A percentile compares a stretch with the other conserved stretches of the same genome.
Evolutionary conservation across 2,888 invertebrate species (phyloP).

Genomic region (Sepioteuthis lessoniana): DNA sequence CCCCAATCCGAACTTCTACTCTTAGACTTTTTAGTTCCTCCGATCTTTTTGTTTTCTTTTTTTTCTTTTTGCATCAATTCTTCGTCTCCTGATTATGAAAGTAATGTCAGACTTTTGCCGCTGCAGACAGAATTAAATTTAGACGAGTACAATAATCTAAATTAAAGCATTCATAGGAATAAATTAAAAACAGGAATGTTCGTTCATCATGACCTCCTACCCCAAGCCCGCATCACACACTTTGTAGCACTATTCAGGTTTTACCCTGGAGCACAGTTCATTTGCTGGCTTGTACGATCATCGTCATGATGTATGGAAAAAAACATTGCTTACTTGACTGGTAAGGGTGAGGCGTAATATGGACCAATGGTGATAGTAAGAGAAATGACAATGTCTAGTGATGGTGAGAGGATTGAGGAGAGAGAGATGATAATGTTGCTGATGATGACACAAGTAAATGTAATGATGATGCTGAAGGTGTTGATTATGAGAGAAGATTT

Average conservation of each 20-base stretch:
- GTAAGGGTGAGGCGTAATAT: background rate
- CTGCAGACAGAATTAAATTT: slow-evolving; percentile 6
- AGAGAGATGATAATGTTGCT: too few relatives aligned
- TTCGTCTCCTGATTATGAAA: slow-evolving; percentile 33
- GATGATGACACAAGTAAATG: too few relatives aligned
- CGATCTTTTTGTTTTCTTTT: background rate
- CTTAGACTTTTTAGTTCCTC: too few relatives aligned
- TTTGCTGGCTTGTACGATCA: background rate
- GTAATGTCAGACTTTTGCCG: slow-evolving; percentile 33
- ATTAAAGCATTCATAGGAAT: slow-evolving; percentile 18
- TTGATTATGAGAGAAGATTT: too few relatives aligned
- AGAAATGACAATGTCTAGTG: background rate
- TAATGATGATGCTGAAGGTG: too few relatives aligned
- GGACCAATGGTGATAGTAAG: background rate
- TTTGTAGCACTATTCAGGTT: slow-evolving; percentile 33
- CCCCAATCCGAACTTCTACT: background rate
- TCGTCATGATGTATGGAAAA: background rate
- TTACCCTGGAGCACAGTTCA: slow-evolving; percentile 21
- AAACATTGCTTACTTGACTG: background rate
- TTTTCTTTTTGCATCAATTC: slow-evolving; percentile 2
- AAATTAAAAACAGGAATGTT: slow-evolving; percentile 33
- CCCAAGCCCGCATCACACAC: background rate
- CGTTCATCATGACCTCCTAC: background rate
- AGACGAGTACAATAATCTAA: slow-evolving; percentile 33
- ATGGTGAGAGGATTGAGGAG: background rate